phyloP scores from a whole-genome alignment of 2,797 vertebrate genomes.

The Acipenser oxyrinchus region DNA sequence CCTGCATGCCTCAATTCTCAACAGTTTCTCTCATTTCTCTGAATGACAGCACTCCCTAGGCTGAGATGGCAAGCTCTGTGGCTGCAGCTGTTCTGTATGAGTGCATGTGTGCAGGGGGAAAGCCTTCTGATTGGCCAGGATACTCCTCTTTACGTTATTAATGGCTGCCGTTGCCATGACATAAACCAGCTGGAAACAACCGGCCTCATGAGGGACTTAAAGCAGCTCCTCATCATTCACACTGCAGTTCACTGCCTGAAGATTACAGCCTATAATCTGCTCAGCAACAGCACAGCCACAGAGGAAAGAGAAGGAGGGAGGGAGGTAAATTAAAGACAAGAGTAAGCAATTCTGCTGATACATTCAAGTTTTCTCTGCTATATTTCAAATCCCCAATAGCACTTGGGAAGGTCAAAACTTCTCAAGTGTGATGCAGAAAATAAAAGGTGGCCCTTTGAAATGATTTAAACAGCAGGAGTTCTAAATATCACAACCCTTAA shows the following conservation, averaged over 20 bases:
- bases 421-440: too few species aligned
- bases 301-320: neutral
- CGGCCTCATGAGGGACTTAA: slow-evolving; percentile 30
- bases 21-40: slow-evolving; percentile 31
- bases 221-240: slow-evolving; percentile 40
- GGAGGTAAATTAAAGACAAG: slow-evolving; percentile 8
- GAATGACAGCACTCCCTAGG: slow-evolving; percentile 33
- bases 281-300: slow-evolving; percentile 50
- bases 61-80: slow-evolving; percentile 25
- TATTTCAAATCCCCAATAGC: slow-evolving; percentile 32
- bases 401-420: neutral
- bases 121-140: slow-evolving; percentile 21
- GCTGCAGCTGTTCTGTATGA: slow-evolving; percentile 25
- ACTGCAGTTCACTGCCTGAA: slow-evolving; percentile 41
- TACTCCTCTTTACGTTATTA: slow-evolving; percentile 36
- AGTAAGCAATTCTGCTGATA: slow-evolving; percentile 51
- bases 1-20: slow-evolving; percentile 32
- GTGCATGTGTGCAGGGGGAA: slow-evolving; percentile 14
- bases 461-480: too few species aligned
- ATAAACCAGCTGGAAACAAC: slow-evolving; percentile 47
- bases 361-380: slow-evolving; percentile 44
- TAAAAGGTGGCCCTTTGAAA: too few species aligned
- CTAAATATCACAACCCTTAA: too few species aligned
- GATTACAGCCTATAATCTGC: slow-evolving; percentile 71
- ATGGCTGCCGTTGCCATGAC: slow-evolving; percentile 37